Percentiles rank a stretch among this genome's conserved stretches.
These are phyloP conservation scores for Leucophenga maculata DNA, from an alignment of 2,888 invertebrate genomes.

Conservation along the genomic window DNA sequence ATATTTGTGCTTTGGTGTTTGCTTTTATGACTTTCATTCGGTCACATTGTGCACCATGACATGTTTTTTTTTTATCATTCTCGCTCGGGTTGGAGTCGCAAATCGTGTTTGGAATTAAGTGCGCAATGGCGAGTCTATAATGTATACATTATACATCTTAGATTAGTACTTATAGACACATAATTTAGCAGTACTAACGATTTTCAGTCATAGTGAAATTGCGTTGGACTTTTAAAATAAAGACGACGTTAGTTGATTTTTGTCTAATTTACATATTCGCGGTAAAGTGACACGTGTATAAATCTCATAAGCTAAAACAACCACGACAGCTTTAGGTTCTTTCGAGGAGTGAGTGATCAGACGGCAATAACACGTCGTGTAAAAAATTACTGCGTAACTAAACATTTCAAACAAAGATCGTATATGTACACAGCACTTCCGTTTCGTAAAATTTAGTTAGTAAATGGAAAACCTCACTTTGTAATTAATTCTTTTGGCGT, in stretches of 20 bases:
- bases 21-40: too few relatives aligned
- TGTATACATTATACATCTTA: too few relatives aligned
- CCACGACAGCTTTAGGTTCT: conserved; percentile 27
- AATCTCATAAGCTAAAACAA: conserved; percentile 52
- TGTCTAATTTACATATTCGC: conserved; percentile 18
- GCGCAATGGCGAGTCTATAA: conserved; percentile 43
- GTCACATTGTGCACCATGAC: too few relatives aligned
- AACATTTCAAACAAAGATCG: neutral
- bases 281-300: conserved; percentile 61
- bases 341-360: conserved; percentile 10
- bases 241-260: neutral
- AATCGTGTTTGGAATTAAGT: too few relatives aligned
- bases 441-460: too few relatives aligned
- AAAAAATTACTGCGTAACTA: neutral
- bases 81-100: too few relatives aligned
- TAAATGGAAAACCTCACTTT: neutral
- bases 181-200: too few relatives aligned
- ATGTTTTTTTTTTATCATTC: too few relatives aligned
- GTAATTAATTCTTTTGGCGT: neutral
- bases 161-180: too few relatives aligned
- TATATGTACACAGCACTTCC: conserved; percentile 27
- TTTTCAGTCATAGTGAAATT: conserved; percentile 36
- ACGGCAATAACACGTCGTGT: conserved; percentile 3
- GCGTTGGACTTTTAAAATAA: conserved; percentile 36
- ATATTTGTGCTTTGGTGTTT: too few relatives aligned